Base-by-base conservation (phyloP, 2,888 invertebrate species). In the Dryadula phaetusa region DNA sequence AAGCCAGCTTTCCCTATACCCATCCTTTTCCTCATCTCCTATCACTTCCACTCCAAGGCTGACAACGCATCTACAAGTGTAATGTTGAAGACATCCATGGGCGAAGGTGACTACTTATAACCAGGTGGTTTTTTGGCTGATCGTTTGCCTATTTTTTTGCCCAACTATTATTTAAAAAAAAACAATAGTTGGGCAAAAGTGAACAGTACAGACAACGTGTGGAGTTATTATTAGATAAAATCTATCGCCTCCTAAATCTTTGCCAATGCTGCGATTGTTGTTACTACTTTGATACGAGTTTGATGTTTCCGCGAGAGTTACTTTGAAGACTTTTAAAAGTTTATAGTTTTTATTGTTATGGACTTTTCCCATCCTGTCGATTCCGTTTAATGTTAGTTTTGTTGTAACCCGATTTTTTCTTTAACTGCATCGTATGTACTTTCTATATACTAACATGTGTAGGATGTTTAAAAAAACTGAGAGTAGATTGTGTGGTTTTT, bases 251-350 rank as follows among this genome's bases (percentile, higher is more conserved):
- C 18, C 37, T 44, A 44, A 42, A 67, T 54, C 56, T 67, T 49
- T 47, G 47, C 34, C 46, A 25, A 47, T 32, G 64, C 34, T 54
- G 25, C 54, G 53, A 70, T 61, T 70, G 64, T 62, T 56, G 66
- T 67, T 54, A 62, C 66, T 44, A 62, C 61, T 70, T 71, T 42
- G 44, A 66, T 67, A 67, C 54, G 61, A 63, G 49, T 71, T 71
- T 64, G 56, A 62, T 64, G 64, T 61, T 54, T 64, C 22, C 40
- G 58, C 34, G 53, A 56, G 44, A 62, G 49, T 62, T 49, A 60
- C 49, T 42, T 40, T 60, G 44, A 12, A 54, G 34, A 60, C 60
- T 60, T 60, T 46, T 32, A 14, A 46, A 60, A 60, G 44, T 42
- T 60, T 44, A 44, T 44, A 42, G 60, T 44, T 60, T 60, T 60